Percentiles rank a stretch among this genome's conserved stretches.
Conservation (phyloP, 2,888 invertebrate species). For the Drosophila pseudotakahashii region DNA sequence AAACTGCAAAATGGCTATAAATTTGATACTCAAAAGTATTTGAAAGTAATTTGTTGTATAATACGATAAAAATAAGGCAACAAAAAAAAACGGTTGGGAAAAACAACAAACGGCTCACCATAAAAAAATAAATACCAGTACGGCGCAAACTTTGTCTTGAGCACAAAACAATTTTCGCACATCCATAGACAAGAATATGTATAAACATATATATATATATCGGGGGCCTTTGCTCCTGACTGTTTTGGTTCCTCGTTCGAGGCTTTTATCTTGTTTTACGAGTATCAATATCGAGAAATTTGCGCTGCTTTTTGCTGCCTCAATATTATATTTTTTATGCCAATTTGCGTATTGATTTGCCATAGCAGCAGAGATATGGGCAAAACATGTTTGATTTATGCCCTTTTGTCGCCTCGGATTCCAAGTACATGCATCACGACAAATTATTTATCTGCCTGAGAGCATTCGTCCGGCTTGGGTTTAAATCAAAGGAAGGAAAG, state of each 20-base stretch:
- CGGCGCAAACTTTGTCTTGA: constrained; percentile 45
- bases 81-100: constrained; percentile 5
- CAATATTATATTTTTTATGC: constrained; percentile 53
- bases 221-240: constrained; percentile 11
- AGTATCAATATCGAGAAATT: constrained; percentile 44
- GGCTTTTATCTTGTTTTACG: constrained; percentile 60
- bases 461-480: constrained; percentile 26
- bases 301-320: constrained; percentile 34
- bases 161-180: constrained; percentile 58
- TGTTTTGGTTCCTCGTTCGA: constrained; percentile 30
- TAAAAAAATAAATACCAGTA: constrained; percentile 44
- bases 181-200: constrained; percentile 12
- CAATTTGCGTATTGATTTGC: constrained; percentile 75
- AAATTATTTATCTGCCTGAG: constrained; percentile 27
- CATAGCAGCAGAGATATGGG: constrained; percentile 34
- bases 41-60: constrained; percentile 62
- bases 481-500: constrained; percentile 19
- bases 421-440: constrained; percentile 26
- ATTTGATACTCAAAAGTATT: constrained; percentile 61
- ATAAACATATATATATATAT: constrained; percentile 39
- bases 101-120: constrained; percentile 28
- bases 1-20: constrained; percentile 52
- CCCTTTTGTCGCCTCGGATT: constrained; percentile 41
- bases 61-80: constrained; percentile 49
- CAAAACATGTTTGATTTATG: constrained; percentile 62